Evolutionary conservation across 2,113 vertebrate genomes (phyloP).

Genomic region (Hippocampus zosterae): DNA sequence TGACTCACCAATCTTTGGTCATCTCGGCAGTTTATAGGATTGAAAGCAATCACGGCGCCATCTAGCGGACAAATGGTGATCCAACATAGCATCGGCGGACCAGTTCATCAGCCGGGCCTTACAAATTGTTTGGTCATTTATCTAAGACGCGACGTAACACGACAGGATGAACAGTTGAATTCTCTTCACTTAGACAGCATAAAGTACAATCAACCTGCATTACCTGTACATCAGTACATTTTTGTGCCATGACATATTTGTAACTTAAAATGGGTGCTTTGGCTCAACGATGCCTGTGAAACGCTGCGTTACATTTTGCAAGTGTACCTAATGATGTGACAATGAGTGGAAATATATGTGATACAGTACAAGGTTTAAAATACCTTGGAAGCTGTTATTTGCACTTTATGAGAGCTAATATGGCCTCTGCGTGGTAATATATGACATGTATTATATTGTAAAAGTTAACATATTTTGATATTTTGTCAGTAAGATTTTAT

Average conservation of each 20-base stretch:
- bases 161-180: no score
- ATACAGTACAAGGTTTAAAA: constrained; percentile 28
- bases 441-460: constrained; percentile 26
- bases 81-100: no score
- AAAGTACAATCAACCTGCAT: no score
- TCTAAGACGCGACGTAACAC: no score
- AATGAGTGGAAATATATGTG: constrained; percentile 3
- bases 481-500: constrained; percentile 41
- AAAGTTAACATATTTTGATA: constrained; percentile 31
- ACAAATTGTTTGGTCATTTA: no score
- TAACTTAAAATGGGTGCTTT: neutral
- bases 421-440: constrained; percentile 35
- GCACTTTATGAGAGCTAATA: constrained; percentile 42
- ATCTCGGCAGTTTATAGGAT: no score
- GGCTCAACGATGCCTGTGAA: neutral
- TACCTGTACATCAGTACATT: neutral
- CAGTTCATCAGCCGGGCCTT: no score
- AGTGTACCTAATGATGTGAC: constrained; percentile 1
- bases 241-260: neutral
- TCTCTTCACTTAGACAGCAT: no score
- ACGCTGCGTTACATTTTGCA: neutral
- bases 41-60: no score
- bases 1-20: no score
- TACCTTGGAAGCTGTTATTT: constrained; percentile 36
- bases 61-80: no score